A percentile compares a stretch with the other conserved stretches of the same genome.
These are phyloP conservation scores for Cichladusa arquata DNA, from an alignment of 2,113 vertebrate genomes.

Conservation along the genomic window DNA sequence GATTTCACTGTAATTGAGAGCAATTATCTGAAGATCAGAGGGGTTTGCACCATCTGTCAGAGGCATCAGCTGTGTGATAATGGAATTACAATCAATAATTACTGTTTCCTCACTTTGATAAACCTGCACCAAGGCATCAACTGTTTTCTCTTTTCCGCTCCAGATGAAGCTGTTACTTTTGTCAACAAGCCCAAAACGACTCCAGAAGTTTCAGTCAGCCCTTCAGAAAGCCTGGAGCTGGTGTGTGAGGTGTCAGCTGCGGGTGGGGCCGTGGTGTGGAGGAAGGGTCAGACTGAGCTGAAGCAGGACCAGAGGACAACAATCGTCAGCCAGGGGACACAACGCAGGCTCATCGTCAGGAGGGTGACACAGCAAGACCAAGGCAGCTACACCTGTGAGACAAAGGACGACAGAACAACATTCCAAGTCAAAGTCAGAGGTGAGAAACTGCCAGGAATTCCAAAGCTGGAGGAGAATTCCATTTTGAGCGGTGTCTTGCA, in stretches of 20 bases:
- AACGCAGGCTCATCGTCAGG: slow-evolving; percentile 48
- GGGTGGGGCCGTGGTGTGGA: slow-evolving; percentile 74
- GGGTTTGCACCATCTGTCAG: background rate
- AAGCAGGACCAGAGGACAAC: slow-evolving; percentile 58
- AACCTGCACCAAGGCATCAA: background rate
- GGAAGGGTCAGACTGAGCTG: slow-evolving; percentile 69
- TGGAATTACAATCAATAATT: background rate
- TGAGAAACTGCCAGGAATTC: background rate
- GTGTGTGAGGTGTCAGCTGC: slow-evolving; percentile 80
- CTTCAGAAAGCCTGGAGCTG: slow-evolving; percentile 81
- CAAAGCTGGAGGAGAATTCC: background rate
- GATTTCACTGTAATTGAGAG: background rate
- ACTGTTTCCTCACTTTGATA: background rate
- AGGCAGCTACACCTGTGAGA: slow-evolving; percentile 61
- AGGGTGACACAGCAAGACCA: slow-evolving; percentile 37
- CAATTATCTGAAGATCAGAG: background rate
- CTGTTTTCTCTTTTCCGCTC: background rate
- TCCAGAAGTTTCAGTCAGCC: slow-evolving; percentile 57
- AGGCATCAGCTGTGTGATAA: background rate
- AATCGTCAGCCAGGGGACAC: slow-evolving; percentile 16
- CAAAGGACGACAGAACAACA: background rate
- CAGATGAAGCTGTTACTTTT: slow-evolving; percentile 58
- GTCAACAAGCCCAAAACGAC: slow-evolving; percentile 51
- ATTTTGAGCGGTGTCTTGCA: rapidly evolving
- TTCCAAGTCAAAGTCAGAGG: slow-evolving; percentile 68